Evolutionary conservation across 2,113 vertebrate species (phyloP), one percentile per base, ranked within the genome.

Genomic region (Pelusios castaneus): DNA sequence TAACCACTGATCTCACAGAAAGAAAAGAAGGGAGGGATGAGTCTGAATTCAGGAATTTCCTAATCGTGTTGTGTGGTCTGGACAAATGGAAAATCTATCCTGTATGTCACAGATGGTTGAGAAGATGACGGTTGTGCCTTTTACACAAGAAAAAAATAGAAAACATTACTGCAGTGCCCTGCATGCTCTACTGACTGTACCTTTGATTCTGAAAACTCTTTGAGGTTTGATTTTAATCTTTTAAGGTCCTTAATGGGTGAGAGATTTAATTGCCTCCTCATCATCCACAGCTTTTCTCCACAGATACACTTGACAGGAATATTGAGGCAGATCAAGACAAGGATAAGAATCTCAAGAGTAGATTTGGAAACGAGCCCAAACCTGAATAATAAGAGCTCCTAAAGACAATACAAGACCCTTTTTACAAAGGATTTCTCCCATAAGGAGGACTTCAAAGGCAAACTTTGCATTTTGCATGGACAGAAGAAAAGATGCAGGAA

Each of bases 381-480:
- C 56, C 24, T 73, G 10, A 70, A 83, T 79, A 8, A 45, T 3
- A 43, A 2, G 1, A 2, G 54, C 3, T 94, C 10, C 6, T 5
- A 22, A 58, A 8, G 27, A 9, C 10, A 58, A 17, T 55, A 52
- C 5, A 52, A 52, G 16, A 52, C 51, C 49, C 76, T 29, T 34
- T 78, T 78, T 12, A 78, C 27, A 21, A 8, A 27, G n/a, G 75
- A 43, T 4, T 1, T 67, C 63, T 14, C 8, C 27, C 56, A 58
- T 58, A 4, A 29, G 56, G 25, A 58, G 56, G 27, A 29, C 25
- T 58, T 58, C 8, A 58, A 10, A 13, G 73, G 91, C 93, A 76
- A 49, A 9, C 0, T 3, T 27, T 13, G 2, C 70, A 22, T 38
- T 3, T 21, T 0, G 13, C 3, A 17, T 56, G 14, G 13, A 34